These are phyloP conservation scores for Podarcis muralis DNA, from an alignment of 2,113 vertebrate genomes.

Conservation along the genomic window DNA sequence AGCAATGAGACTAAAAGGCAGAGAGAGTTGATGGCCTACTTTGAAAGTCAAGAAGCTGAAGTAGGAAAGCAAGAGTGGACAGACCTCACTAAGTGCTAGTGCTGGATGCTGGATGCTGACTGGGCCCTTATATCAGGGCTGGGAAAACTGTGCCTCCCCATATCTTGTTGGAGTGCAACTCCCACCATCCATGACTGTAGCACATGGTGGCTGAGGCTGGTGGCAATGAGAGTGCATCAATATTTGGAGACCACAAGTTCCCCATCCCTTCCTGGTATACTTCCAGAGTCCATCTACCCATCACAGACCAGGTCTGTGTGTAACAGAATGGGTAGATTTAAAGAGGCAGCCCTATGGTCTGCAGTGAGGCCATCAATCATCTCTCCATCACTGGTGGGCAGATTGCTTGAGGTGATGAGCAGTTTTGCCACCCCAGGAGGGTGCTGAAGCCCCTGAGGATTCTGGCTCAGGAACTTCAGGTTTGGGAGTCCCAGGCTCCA, in stretches of 20 bases:
- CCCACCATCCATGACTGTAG: neutral
- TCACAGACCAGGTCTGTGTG: no score
- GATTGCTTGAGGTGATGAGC: neutral
- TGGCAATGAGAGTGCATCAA: neutral
- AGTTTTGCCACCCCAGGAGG: neutral
- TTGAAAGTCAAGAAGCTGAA: neutral
- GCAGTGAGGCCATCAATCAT: no score
- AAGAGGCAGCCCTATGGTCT: neutral
- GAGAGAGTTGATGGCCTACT: neutral
- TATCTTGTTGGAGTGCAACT: neutral
- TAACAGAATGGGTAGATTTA: neutral
- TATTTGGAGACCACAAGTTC: neutral
- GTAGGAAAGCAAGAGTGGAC: neutral
- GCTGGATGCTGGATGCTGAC: neutral
- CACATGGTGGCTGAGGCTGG: neutral
- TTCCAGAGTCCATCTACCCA: neutral
- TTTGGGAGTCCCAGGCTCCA: neutral
- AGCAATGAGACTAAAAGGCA: neutral
- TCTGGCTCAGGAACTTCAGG: neutral
- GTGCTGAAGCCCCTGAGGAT: neutral
- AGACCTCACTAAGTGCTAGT: neutral
- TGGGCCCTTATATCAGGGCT: neutral
- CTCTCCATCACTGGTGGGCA: neutral
- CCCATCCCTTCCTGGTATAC: neutral
- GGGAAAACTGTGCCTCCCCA: neutral